phyloP scores from a whole-genome alignment of 2,797 vertebrate species.

The Myripristis murdjan region DNA sequence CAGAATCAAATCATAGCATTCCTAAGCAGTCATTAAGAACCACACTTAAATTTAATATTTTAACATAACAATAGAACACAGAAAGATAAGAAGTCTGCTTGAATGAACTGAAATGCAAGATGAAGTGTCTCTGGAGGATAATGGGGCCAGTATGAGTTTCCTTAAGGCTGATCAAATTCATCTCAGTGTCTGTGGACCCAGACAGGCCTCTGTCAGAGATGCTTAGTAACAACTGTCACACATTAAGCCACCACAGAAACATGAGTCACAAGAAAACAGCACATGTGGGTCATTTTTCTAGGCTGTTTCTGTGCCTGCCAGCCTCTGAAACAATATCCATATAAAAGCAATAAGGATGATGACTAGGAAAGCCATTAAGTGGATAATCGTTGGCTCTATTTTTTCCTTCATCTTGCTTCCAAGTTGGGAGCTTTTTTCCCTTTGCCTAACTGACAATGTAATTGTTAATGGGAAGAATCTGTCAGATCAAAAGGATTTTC shows the following conservation, averaged over 20 bases:
- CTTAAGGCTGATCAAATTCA: constrained; percentile 37
- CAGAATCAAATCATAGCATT: constrained; percentile 18
- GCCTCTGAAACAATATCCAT: constrained; percentile 72
- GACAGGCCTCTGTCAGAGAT: constrained; percentile 51
- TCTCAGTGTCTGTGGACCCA: constrained; percentile 48
- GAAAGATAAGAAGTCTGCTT: constrained; percentile 27
- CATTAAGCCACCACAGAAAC: constrained; percentile 57
- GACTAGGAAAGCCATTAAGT: constrained; percentile 70
- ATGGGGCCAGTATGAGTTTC: constrained; percentile 51
- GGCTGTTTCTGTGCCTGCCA: constrained; percentile 74
- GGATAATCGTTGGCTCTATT: constrained; percentile 55
- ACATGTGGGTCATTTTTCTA: constrained; percentile 64
- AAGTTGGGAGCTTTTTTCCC: constrained; percentile 29
- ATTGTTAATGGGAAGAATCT: constrained; percentile 53
- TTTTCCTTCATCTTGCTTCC: constrained; percentile 56
- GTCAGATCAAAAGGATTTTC: constrained; percentile 46
- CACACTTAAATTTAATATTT: neutral
- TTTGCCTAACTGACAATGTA: constrained; percentile 43
- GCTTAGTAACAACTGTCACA: constrained; percentile 56
- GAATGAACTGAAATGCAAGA: constrained; percentile 30
- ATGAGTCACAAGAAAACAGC: constrained; percentile 71
- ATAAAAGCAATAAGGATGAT: constrained; percentile 60
- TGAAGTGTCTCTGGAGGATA: constrained; percentile 46
- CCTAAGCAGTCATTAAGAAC: constrained; percentile 3
- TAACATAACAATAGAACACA: constrained; percentile 16